A percentile compares a stretch with the other conserved stretches of the same genome.
phyloP scores from a whole-genome alignment of 2,888 invertebrate genomes.

The Macrostomum cliftonense region DNA sequence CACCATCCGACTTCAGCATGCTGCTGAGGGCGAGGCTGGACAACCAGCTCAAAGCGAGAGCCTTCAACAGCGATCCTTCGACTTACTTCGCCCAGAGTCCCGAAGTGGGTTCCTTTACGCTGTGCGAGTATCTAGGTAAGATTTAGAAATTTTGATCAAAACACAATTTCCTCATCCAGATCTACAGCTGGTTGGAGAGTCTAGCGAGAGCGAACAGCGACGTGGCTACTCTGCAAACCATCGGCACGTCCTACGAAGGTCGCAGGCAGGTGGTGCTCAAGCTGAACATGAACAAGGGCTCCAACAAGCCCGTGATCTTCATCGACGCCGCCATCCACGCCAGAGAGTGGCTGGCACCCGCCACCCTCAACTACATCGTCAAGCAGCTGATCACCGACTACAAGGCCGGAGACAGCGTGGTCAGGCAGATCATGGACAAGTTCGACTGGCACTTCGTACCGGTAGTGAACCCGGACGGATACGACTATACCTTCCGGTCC shows the following conservation, averaged over 20 bases:
- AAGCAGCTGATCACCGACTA: background rate
- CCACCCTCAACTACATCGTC: background rate
- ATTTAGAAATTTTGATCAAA: no score
- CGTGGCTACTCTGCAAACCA: background rate
- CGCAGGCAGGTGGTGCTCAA: background rate
- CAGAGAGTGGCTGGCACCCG: background rate
- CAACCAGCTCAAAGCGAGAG: no score
- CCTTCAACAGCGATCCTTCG: no score
- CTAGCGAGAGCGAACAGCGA: no score
- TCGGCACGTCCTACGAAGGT: constrained; percentile 2
- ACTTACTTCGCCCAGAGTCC: no score
- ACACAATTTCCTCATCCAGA: no score
- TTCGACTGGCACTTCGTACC: background rate
- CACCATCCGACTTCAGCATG: no score
- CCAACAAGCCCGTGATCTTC: background rate
- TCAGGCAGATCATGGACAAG: background rate
- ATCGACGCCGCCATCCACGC: constrained; percentile 1
- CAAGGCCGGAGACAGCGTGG: background rate
- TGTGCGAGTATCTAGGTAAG: no score
- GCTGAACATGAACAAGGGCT: background rate
- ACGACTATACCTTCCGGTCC: background rate
- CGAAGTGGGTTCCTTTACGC: no score
- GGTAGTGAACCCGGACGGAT: background rate
- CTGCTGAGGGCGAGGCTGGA: no score
- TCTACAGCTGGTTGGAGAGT: no score